Conservation (phyloP, 1,140 invertebrate species). For the Mycetomoellerius zeteki region DNA sequence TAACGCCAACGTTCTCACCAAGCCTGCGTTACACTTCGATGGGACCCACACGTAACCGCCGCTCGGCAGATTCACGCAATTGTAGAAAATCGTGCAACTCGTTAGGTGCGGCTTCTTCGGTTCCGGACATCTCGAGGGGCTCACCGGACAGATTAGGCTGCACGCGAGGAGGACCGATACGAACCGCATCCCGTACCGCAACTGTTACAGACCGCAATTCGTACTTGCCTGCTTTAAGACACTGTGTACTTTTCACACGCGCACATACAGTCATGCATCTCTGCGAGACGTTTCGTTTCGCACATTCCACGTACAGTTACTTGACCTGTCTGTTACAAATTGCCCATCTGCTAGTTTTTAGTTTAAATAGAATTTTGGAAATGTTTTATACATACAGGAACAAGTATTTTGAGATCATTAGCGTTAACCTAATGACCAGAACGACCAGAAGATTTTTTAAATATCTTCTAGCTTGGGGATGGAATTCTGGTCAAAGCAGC, state of each 20-base stretch:
- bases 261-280: slow-evolving; percentile 60
- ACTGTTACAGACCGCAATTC: slow-evolving; percentile 37
- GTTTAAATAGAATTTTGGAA: not conserved
- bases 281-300: slow-evolving; percentile 62
- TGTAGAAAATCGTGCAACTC: slow-evolving; percentile 87
- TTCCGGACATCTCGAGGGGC: slow-evolving; percentile 84
- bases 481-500: slow-evolving; percentile 89
- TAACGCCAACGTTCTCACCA: slow-evolving; percentile 79
- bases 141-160: slow-evolving; percentile 49
- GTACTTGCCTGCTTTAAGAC: slow-evolving; percentile 47
- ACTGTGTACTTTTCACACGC: slow-evolving; percentile 78
- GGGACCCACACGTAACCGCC: slow-evolving; percentile 86
- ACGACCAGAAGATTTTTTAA: not conserved
- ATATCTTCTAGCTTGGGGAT: slow-evolving; percentile 87
- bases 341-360: not conserved
- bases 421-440: not conserved
- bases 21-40: slow-evolving; percentile 85
- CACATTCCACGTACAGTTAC: slow-evolving; percentile 79
- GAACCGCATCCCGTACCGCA: slow-evolving; percentile 65
- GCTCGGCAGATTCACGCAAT: slow-evolving; percentile 85
- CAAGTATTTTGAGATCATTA: not conserved
- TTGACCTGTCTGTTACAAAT: slow-evolving; percentile 51
- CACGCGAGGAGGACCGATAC: slow-evolving; percentile 63
- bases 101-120: slow-evolving; percentile 85
- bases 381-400: not conserved